Evolutionary conservation across 2,797 vertebrate genomes (phyloP).

Genomic region (Aulostomus chinensis): DNA sequence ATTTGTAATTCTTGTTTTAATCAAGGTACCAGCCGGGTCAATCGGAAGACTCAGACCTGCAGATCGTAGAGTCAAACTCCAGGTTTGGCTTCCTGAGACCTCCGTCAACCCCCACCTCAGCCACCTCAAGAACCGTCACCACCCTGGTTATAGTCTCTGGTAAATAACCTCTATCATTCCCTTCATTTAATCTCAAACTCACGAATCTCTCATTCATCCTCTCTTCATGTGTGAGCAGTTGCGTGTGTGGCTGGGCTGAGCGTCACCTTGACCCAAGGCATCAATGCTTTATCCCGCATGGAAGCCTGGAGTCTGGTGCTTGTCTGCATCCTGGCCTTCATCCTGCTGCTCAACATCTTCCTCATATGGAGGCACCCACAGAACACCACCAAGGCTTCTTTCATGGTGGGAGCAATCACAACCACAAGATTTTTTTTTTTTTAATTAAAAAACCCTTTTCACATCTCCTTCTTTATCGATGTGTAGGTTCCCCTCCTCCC

Average conservation of each 20-base stretch:
- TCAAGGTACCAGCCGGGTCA: conserved; percentile 76
- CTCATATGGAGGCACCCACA: conserved; percentile 86
- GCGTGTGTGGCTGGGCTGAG: conserved; percentile 65
- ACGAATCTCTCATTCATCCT: background rate
- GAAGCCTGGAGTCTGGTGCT: conserved; percentile 78
- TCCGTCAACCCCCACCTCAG: conserved; percentile 53
- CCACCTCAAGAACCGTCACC: conserved; percentile 74
- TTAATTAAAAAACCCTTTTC: background rate
- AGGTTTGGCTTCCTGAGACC: conserved; percentile 62
- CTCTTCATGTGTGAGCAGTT: conserved; percentile 61
- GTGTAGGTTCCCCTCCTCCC: conserved; percentile 86
- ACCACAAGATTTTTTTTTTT: no score
- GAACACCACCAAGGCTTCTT: conserved; percentile 78
- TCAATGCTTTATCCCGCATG: conserved; percentile 58
- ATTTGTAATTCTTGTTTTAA: conserved; percentile 3
- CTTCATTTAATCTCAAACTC: no score
- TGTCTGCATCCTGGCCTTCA: conserved; percentile 65
- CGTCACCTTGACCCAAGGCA: conserved; percentile 58
- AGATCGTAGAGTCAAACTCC: conserved; percentile 28
- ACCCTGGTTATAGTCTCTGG: conserved; percentile 68
- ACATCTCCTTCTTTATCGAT: background rate
- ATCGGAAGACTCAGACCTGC: conserved; percentile 44
- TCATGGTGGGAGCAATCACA: conserved; percentile 77
- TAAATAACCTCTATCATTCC: conserved; percentile 35
- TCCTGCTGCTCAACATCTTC: conserved; percentile 58